A percentile compares a stretch with the other conserved stretches of the same genome.
Conservation (phyloP, 2,113 vertebrate species). For the Atrichornis clamosus region DNA sequence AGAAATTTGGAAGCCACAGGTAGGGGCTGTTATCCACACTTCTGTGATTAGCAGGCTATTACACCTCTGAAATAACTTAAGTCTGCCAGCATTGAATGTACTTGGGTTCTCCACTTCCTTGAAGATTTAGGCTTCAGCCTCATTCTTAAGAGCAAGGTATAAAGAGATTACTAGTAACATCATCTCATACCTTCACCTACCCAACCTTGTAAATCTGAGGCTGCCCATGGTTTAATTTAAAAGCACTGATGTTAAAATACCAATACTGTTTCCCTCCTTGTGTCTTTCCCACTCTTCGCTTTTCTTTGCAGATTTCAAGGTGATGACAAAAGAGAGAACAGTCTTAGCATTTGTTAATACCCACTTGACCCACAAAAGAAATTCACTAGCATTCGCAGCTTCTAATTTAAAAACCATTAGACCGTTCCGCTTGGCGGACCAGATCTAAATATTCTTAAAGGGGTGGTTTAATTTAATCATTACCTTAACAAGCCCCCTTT, state of each 20-base stretch:
- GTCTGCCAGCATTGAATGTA: not conserved
- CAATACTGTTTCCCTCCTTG: constrained; percentile 30
- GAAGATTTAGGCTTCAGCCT: not conserved
- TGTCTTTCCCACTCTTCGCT: constrained; percentile 57
- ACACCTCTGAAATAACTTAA: not conserved
- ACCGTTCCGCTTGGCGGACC: constrained; percentile 91
- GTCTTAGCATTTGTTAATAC: constrained; percentile 83
- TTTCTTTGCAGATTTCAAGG: constrained; percentile 79
- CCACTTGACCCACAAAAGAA: constrained; percentile 83
- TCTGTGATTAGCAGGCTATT: not conserved
- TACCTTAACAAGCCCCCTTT: constrained; percentile 95
- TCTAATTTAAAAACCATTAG: constrained; percentile 93
- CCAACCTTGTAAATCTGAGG: constrained; percentile 6
- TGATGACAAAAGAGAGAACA: constrained; percentile 78
- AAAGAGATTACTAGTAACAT: not conserved
- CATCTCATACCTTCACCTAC: not conserved
- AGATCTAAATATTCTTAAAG: constrained; percentile 96
- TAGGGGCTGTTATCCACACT: not conserved
- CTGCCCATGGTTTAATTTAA: constrained; percentile 62
- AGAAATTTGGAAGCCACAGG: not conserved
- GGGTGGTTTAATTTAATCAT: constrained; percentile 98
- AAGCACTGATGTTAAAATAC: constrained; percentile 25
- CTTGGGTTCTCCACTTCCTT: not conserved
- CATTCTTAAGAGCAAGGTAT: not conserved
- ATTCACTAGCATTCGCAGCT: constrained; percentile 75